Percentiles rank a stretch among this genome's conserved stretches.
These are phyloP conservation scores for Cardiocondyla obscurior DNA, from an alignment of 1,140 invertebrate genomes.

Conservation along the genomic window DNA sequence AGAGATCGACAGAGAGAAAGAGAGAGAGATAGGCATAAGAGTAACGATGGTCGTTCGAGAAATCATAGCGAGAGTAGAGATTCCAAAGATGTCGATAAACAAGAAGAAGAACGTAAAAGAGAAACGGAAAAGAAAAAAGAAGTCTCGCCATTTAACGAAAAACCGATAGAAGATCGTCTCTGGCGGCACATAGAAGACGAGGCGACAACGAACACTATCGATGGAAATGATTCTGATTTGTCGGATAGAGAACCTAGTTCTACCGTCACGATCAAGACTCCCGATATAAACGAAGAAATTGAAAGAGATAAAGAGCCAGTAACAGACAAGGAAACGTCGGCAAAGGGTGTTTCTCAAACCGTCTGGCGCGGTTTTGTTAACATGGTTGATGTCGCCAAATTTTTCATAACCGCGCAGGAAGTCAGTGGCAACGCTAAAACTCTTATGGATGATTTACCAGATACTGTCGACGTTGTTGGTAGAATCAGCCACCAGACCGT, in stretches of 20 bases:
- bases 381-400: constrained; percentile 96
- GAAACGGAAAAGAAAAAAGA: constrained; percentile 75
- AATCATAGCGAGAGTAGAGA: constrained; percentile 65
- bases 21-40: constrained; percentile 74
- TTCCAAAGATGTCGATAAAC: constrained; percentile 71
- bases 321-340: constrained; percentile 41
- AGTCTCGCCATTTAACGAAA: constrained; percentile 64
- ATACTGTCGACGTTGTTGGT: constrained; percentile 94
- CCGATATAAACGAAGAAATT: constrained; percentile 82
- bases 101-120: constrained; percentile 66
- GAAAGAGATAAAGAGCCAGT: constrained; percentile 76
- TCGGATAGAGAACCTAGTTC: constrained; percentile 86
- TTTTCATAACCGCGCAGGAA: constrained; percentile 92
- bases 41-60: constrained; percentile 46
- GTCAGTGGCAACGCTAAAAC: constrained; percentile 89
- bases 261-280: constrained; percentile 85
- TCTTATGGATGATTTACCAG: constrained; percentile 89
- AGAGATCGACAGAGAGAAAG: constrained; percentile 68
- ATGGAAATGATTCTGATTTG: constrained; percentile 82
- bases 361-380: constrained; percentile 95
- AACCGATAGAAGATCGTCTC: constrained; percentile 79
- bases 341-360: constrained; percentile 78
- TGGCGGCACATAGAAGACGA: constrained; percentile 83
- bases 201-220: constrained; percentile 78
- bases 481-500: constrained; percentile 95